Percentiles rank a stretch among this genome's conserved stretches.
phyloP scores from a whole-genome alignment of 2,888 invertebrate species.

The Pogonocherus hispidulus region DNA sequence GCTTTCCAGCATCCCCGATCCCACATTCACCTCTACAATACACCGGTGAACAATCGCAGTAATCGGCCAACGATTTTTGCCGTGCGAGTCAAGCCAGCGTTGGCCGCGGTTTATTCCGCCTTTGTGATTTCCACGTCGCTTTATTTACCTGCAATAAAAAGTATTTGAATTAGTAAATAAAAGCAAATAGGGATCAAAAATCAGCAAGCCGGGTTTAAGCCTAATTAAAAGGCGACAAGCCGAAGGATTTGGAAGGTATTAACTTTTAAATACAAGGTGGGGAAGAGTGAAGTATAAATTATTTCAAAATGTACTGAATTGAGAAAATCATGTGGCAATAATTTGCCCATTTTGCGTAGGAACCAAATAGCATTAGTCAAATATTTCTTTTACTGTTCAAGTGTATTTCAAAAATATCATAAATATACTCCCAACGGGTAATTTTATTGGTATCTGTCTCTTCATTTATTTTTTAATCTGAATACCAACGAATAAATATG shows the following conservation, averaged over 20 bases:
- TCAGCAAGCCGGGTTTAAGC: background rate
- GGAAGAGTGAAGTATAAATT: background rate
- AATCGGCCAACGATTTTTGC: conserved; percentile 43
- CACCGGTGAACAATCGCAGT: conserved; percentile 46
- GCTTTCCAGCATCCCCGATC: conserved; percentile 40
- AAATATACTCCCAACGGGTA: no score
- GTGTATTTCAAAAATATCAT: no score
- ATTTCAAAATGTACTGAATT: no score
- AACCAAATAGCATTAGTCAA: no score
- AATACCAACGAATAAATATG: no score
- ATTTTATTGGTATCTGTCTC: no score
- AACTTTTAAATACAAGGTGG: background rate
- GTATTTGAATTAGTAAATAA: conserved; percentile 41
- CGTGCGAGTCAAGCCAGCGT: conserved; percentile 38
- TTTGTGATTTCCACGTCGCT: conserved; percentile 30
- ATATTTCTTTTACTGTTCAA: no score
- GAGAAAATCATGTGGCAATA: no score
- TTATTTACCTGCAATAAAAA: conserved; percentile 42
- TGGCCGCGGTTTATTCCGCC: conserved; percentile 39
- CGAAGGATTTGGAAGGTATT: background rate
- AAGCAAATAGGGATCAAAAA: conserved; percentile 25
- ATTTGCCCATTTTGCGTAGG: no score
- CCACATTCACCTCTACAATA: conserved; percentile 37
- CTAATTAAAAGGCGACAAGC: conserved; percentile 8
- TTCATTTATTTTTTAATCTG: no score